phyloP scores from a whole-genome alignment of 2,113 vertebrate species.

The Mesembrinibis cayennensis region DNA sequence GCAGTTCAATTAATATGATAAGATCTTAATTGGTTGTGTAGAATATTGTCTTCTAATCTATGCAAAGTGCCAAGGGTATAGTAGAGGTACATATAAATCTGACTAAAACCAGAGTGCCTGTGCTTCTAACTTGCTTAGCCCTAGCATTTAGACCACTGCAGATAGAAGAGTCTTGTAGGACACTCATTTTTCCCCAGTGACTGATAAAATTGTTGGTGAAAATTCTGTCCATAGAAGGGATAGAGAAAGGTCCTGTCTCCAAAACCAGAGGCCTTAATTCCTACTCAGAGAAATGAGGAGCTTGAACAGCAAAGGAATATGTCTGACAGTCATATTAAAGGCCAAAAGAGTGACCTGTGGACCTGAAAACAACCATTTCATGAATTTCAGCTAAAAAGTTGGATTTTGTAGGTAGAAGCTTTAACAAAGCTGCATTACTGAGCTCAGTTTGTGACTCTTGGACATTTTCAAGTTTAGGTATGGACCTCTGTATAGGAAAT shows the following conservation, averaged over 20 bases:
- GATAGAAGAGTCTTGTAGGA: not conserved
- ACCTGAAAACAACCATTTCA: not conserved
- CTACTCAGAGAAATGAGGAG: not conserved
- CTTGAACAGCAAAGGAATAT: not conserved
- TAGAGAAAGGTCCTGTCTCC: not conserved
- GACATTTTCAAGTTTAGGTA: not conserved
- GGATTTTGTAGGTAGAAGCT: not conserved
- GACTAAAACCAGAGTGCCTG: not conserved
- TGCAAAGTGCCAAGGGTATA: conserved; percentile 44
- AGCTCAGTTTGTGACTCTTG: not conserved
- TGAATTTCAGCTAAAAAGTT: not conserved
- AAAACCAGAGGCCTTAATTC: not conserved
- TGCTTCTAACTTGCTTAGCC: not conserved
- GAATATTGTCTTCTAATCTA: conserved; percentile 68
- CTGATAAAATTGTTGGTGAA: not conserved
- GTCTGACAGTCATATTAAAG: not conserved
- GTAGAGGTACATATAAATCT: conserved; percentile 51
- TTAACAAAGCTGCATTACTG: not conserved
- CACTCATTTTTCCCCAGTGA: not conserved
- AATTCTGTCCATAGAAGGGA: not conserved
- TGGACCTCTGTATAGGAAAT: not conserved
- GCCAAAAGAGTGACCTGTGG: not conserved
- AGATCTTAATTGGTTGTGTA: conserved; percentile 69
- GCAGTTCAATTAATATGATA: conserved; percentile 72
- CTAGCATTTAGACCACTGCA: not conserved